Base-by-base conservation (phyloP, 1,140 invertebrate genomes). In the Arctopsyche grandis region DNA sequence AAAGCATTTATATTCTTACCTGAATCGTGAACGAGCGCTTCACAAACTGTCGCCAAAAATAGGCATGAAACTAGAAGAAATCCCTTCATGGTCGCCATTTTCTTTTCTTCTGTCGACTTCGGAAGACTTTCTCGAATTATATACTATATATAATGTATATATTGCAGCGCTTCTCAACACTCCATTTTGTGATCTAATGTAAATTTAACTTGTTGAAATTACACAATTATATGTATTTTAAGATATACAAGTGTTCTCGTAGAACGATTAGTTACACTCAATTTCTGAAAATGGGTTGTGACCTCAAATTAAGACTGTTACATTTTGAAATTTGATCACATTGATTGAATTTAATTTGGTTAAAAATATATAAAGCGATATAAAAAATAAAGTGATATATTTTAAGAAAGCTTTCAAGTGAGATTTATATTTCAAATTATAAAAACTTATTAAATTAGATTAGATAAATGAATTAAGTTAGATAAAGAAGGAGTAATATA, bases 271-370 rank as follows among this genome's bases (percentile, higher is more conserved):
- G 69, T 71, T 48, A 14, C 69, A 38, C 69, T 71, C 69, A 71
- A 71, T 71, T 71, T 71, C n/a, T 46, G 19, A 26, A 71, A 38
- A 71, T 71, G 38, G 69, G 69, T 71, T 38, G 38, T n/a, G 38
- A 71, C 69, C 48, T 56, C 46, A 56, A 19, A 5, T 73, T n/a
- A 19, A 38, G 4, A 70, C 10, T 26, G n/a, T n/a, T 19, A 66
- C 1, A 38, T 38, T 38, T 7, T 38, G 7, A 38, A 38, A 38
- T 38, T 38, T 38, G 29, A 38, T 38, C 29, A 4, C 29, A 38
- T 38, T 38, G 29, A 38, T 7, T 38, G 7, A 38, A 38, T 38
- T 38, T 38, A 38, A 4, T 7, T 4, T 38, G 29, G 3, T 38
- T 38, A 38, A 38, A 38, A 38, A 38, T 7, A 4, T 4, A 38